Conservation (phyloP, 2,113 vertebrate species). For the Hydrochoerus hydrochaeris region DNA sequence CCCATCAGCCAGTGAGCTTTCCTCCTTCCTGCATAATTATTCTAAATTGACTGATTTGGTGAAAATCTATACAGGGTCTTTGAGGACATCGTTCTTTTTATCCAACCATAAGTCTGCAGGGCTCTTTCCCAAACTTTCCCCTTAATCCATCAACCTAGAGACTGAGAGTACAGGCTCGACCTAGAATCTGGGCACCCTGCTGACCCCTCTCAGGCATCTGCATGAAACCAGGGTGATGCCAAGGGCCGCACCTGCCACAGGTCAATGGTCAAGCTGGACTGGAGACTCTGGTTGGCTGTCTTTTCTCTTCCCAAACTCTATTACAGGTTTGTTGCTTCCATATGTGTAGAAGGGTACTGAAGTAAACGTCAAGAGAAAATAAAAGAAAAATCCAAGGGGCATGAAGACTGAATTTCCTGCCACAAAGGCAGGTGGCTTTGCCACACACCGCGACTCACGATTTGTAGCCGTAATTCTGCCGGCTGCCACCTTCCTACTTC, state of each 20-base stretch:
- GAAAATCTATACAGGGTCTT: not conserved
- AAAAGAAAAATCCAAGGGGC: not conserved
- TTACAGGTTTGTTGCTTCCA: not conserved
- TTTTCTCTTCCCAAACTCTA: not conserved
- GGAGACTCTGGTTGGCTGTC: too few species aligned
- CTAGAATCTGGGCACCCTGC: fast-evolving
- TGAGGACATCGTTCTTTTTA: not conserved
- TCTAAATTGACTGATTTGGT: not conserved
- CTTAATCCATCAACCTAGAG: not conserved
- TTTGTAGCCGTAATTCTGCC: not conserved
- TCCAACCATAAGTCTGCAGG: not conserved
- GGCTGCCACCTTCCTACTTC: not conserved
- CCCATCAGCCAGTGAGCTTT: not conserved
- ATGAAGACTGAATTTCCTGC: not conserved
- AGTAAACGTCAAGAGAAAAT: conserved; percentile 3
- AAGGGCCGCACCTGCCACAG: not conserved
- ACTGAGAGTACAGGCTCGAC: not conserved
- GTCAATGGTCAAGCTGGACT: not conserved
- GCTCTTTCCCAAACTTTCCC: not conserved
- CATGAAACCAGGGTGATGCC: not conserved
- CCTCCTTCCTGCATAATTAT: not conserved
- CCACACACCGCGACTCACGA: not conserved
- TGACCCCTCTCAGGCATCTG: not conserved
- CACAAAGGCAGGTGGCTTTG: not conserved
- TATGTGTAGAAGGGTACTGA: not conserved